Conservation (phyloP, 2,888 invertebrate species). For the Acanthoscelides obtectus region DNA sequence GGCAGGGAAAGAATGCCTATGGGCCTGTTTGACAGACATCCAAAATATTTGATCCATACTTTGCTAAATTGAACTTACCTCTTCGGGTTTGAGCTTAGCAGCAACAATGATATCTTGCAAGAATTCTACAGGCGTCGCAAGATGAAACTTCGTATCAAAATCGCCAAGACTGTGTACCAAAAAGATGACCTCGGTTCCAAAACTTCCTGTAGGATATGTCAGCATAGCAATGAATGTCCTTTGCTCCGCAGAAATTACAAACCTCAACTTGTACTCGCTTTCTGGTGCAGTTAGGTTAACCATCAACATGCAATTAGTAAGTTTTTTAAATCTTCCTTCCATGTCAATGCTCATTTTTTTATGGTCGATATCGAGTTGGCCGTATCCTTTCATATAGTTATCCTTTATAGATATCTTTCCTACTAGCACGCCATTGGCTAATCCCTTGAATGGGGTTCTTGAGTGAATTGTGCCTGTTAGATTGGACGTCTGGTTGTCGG, state of each 20-base stretch:
- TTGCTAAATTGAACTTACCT: too few relatives aligned
- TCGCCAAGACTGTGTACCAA: slow-evolving; percentile 59
- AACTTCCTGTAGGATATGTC: slow-evolving; percentile 61
- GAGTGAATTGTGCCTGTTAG: slow-evolving; percentile 63
- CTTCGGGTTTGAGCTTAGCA: slow-evolving; percentile 64
- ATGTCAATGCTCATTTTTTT: slow-evolving; percentile 63
- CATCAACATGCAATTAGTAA: slow-evolving; percentile 70
- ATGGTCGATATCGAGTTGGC: slow-evolving; percentile 66
- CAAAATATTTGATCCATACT: too few relatives aligned
- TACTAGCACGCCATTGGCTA: slow-evolving; percentile 62
- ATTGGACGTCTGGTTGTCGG: slow-evolving; percentile 52
- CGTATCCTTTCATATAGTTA: slow-evolving; percentile 62
- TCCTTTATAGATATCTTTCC: slow-evolving; percentile 63
- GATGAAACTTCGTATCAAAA: slow-evolving; percentile 68
- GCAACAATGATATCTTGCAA: slow-evolving; percentile 59
- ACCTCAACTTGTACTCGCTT: slow-evolving; percentile 62
- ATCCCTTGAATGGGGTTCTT: slow-evolving; percentile 65
- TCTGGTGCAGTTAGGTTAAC: slow-evolving; percentile 73
- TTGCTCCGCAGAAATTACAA: slow-evolving; percentile 67
- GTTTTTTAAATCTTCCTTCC: slow-evolving; percentile 55
- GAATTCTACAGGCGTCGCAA: slow-evolving; percentile 70
- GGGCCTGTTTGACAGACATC: too few relatives aligned
- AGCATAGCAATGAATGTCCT: slow-evolving; percentile 71
- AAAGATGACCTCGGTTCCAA: slow-evolving; percentile 65
- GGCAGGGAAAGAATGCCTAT: too few relatives aligned